Base-by-base conservation (phyloP, 2,888 invertebrate species). In the Drosophila fungiperda region DNA sequence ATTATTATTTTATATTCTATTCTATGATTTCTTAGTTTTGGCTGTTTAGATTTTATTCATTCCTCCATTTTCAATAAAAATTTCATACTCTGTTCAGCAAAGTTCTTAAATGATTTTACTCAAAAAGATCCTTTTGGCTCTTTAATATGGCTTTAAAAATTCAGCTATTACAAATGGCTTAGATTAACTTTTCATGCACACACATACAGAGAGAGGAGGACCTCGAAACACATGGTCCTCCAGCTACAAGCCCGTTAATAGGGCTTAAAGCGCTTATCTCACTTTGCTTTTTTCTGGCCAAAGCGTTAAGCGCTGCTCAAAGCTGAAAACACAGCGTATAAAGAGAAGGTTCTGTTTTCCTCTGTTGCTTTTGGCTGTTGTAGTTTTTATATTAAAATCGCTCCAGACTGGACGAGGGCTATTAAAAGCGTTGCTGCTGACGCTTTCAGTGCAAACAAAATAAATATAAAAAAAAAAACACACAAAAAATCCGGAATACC, bases 361-460 rank as follows among this genome's bases (percentile, higher is more conserved):
- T 68, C 60, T 77, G 73, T 69, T 82, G 68, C 77, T 64, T 67
- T 73, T 77, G 72, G 53, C 70, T 66, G 76, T 61, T 76, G 82
- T 83, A 83, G 86, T 83, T 88, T 88, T 85, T 88, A 86, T 85
- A 88, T 88, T 85, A 88, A 85, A 86, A 83, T 83, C 65, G 68
- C 68, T 17, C 55, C 88, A 83, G 85, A 83, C 88, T 86, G 88
- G 85, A 80, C 88, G 81, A 69, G 59, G 72, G 68, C 86, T 80
- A 88, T 85, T 85, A 85, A 85, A 82, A 79, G 74, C 76, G 80
- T 72, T 68, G 76, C 72, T 75, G 17, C 54, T 54, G 53, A 61
- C 36, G 72, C 67, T 53, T 57, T 50, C 61, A 33, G 45, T 7
- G 69, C 71, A 75, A 74, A 85, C 83, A 68, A 35, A 63, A 26